Evolutionary conservation across 2,113 vertebrate species (phyloP).

Genomic region (Tragulus kanchil): DNA sequence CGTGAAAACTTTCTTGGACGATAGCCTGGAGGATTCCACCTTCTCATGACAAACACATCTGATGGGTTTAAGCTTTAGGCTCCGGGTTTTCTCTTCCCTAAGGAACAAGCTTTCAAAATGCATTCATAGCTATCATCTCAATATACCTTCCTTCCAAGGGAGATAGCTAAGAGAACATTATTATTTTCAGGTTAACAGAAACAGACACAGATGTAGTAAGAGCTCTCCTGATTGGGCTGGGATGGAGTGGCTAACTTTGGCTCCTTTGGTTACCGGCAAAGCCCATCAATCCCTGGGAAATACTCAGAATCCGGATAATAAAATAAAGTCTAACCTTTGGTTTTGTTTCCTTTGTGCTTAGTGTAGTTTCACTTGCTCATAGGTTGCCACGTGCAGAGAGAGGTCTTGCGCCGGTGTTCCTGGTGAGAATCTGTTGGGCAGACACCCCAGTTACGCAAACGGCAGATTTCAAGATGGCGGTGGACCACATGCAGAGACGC

Average conservation of each 20-base stretch:
- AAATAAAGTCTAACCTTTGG: background rate
- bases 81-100: constrained; percentile 35
- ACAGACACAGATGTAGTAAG: background rate
- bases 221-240: background rate
- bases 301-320: background rate
- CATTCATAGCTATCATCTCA: background rate
- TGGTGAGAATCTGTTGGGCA: rapidly evolving
- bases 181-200: background rate
- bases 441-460: too few species aligned
- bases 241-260: background rate
- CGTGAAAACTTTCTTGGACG: background rate
- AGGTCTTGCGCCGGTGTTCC: too few species aligned
- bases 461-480: background rate
- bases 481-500: background rate
- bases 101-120: background rate
- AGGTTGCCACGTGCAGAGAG: background rate
- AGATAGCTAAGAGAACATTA: background rate
- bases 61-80: background rate
- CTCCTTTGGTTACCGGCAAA: background rate
- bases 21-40: background rate
- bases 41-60: background rate
- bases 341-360: background rate
- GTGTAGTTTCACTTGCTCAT: background rate
- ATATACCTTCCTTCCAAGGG: background rate
- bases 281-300: background rate